Evolutionary conservation across 2,797 vertebrate species (phyloP).

Genomic region (Galago senegalensis): DNA sequence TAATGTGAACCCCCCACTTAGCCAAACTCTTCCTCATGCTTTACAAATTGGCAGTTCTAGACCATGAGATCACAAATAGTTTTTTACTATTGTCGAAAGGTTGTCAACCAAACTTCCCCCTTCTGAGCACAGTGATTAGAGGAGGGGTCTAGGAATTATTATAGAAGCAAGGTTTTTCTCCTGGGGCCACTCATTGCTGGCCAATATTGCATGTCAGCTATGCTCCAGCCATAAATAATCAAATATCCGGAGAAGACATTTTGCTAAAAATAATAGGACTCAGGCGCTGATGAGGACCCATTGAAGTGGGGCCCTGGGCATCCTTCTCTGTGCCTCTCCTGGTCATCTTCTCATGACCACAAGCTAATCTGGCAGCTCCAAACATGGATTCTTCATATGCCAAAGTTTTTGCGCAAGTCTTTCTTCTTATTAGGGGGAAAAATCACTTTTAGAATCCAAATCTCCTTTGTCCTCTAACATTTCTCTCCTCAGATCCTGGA

Average conservation of each 20-base stretch:
- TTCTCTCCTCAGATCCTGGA: neutral
- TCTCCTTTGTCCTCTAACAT: neutral
- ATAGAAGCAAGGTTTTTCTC: neutral
- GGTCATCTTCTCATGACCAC: neutral
- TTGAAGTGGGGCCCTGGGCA: accelerated
- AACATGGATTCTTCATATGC: neutral
- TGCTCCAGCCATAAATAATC: neutral
- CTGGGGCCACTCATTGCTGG: neutral
- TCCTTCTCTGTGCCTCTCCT: neutral
- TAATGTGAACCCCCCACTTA: neutral
- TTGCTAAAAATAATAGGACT: neutral
- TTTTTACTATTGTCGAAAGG: neutral
- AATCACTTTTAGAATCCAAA: neutral
- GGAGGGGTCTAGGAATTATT: neutral
- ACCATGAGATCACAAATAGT: neutral
- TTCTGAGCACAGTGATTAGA: neutral
- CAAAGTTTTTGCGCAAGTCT: neutral
- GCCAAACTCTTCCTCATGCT: neutral
- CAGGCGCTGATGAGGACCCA: neutral
- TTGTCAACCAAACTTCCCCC: neutral
- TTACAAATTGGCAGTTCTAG: neutral
- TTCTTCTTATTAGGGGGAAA: neutral
- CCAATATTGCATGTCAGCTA: neutral
- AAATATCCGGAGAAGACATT: neutral
- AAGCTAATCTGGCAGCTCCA: neutral